These are phyloP conservation scores for Drosophila aldrichi DNA, from an alignment of 2,888 invertebrate species.

Conservation along the genomic window DNA sequence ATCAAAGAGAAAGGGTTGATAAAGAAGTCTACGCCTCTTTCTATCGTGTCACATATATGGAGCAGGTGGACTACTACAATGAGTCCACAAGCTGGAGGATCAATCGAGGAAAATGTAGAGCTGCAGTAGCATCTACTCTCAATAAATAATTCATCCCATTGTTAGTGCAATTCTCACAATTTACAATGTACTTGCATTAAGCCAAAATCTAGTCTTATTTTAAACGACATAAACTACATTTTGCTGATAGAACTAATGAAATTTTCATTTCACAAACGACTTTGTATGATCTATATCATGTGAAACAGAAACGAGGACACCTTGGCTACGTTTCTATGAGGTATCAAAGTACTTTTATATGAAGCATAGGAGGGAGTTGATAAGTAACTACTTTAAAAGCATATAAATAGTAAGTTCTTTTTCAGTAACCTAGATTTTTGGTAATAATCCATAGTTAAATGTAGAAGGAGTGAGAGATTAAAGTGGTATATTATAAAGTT, in stretches of 20 bases:
- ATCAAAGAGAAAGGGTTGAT: not conserved
- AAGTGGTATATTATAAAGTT: no score
- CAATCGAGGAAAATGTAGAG: constrained; percentile 86
- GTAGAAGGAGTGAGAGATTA: no score
- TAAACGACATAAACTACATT: constrained; percentile 30
- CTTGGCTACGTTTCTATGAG: not conserved
- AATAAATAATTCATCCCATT: constrained; percentile 34
- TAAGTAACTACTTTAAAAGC: no score
- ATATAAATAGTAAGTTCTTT: no score
- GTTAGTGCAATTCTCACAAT: constrained; percentile 54
- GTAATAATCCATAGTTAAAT: no score
- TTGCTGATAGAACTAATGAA: constrained; percentile 33
- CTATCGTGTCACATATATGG: not conserved
- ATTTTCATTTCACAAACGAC: not conserved
- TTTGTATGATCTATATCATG: not conserved
- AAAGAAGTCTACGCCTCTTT: not conserved
- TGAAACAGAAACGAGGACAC: not conserved
- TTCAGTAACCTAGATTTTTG: no score
- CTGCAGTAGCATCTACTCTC: not conserved
- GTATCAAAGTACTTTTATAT: not conserved
- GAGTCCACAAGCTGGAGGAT: constrained; percentile 84
- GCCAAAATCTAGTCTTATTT: constrained; percentile 78
- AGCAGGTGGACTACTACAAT: not conserved
- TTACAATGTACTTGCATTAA: constrained; percentile 34
- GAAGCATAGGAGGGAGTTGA: no score